A percentile compares a stretch with the other conserved stretches of the same genome.
Evolutionary conservation across 2,888 invertebrate species (phyloP).

Genomic region (Cylindroiulus punctatus): DNA sequence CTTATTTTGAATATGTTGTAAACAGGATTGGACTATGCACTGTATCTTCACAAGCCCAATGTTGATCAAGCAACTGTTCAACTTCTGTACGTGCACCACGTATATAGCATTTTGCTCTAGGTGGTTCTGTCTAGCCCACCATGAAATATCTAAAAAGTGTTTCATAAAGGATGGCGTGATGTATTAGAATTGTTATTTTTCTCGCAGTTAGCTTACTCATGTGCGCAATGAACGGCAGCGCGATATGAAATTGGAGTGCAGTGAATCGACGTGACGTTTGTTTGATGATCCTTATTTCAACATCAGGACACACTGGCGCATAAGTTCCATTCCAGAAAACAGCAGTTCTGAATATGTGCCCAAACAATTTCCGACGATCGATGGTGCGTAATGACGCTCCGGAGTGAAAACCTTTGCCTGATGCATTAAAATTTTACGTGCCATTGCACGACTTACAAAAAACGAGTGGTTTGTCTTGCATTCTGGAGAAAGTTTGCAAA

Average conservation of each 20-base stretch:
- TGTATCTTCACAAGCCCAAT: no score
- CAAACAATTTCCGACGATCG: not conserved
- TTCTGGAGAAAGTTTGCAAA: not conserved
- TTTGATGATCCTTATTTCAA: constrained; percentile 36
- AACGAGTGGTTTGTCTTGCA: not conserved
- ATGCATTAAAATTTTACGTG: constrained; percentile 8
- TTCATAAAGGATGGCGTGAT: constrained; percentile 40
- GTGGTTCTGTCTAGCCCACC: not conserved
- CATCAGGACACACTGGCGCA: not conserved
- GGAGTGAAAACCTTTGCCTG: constrained; percentile 13
- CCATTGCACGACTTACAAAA: not conserved
- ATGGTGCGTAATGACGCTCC: constrained; percentile 3
- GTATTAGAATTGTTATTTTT: constrained; percentile 40
- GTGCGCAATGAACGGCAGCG: not conserved
- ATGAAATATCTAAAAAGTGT: constrained; percentile 1
- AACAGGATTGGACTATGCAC: no score
- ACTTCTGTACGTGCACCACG: not conserved
- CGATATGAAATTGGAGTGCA: constrained; percentile 45
- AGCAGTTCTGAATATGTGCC: not conserved
- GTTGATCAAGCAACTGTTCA: no score
- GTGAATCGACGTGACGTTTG: constrained; percentile 41
- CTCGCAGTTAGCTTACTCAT: constrained; percentile 36
- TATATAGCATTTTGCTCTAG: not conserved
- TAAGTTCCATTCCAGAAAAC: constrained; percentile 13
- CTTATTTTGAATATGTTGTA: no score